These are phyloP conservation scores for Eurytoma adleriae DNA, from an alignment of 2,888 invertebrate genomes.

Conservation along the genomic window DNA sequence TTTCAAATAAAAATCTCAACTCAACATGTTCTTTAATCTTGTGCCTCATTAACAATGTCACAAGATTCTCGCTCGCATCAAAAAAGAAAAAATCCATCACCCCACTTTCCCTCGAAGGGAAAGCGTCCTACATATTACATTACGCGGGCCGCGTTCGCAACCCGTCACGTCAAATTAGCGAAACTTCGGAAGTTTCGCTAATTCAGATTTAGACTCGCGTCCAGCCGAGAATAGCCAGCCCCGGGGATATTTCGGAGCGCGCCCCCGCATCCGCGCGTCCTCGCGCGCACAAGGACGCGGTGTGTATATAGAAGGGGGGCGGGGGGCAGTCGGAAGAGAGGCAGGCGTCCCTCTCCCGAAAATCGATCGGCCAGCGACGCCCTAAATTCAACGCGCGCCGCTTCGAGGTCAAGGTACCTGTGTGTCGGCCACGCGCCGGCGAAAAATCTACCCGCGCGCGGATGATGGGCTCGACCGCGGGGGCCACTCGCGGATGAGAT, in stretches of 20 bases:
- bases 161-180: not conserved
- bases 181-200: no score
- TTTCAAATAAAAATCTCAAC: no score
- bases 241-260: not conserved
- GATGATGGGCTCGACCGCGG: no score
- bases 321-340: not conserved
- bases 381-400: slow-evolving; percentile 35
- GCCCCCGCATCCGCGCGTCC: not conserved
- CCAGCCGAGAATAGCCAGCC: not conserved
- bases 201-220: not conserved
- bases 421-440: not conserved
- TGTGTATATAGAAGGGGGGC: no score
- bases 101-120: no score
- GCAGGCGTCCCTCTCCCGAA: slow-evolving; percentile 9
- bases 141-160: not conserved
- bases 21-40: no score
- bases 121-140: no score
- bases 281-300: not conserved
- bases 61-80: no score
- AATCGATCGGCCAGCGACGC: slow-evolving; percentile 46
- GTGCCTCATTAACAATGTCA: no score
- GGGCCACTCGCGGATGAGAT: no score
- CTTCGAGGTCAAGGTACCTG: slow-evolving; percentile 44
- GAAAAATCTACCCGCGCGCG: no score
- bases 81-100: no score